A percentile compares a stretch with the other conserved stretches of the same genome.
Conservation (phyloP, 2,888 invertebrate genomes). For the Camptogramma bilineatum region DNA sequence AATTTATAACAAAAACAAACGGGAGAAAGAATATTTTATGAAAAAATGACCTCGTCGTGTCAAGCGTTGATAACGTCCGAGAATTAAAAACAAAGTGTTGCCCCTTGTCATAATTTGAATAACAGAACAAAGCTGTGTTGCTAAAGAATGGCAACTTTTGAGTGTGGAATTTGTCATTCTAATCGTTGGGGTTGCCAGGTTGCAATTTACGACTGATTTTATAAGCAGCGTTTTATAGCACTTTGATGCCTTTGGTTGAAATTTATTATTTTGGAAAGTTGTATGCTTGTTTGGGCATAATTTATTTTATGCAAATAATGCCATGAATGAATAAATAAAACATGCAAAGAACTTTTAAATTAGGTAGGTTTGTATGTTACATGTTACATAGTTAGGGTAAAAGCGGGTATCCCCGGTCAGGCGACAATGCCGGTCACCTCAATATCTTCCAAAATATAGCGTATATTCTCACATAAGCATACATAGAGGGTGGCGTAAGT, state of each 20-base stretch:
- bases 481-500: too few relatives aligned
- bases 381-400: too few relatives aligned
- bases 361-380: too few relatives aligned
- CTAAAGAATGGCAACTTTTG: conserved; percentile 6
- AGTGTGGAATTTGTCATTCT: conserved; percentile 7
- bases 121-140: conserved; percentile 9
- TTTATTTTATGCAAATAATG: not conserved
- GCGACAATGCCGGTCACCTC: too few relatives aligned
- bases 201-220: conserved; percentile 7
- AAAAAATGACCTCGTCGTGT: not conserved
- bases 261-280: not conserved
- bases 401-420: too few relatives aligned
- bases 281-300: not conserved
- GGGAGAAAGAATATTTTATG: not conserved
- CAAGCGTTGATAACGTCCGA: not conserved
- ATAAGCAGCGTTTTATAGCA: not conserved
- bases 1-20: not conserved
- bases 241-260: conserved; percentile 1
- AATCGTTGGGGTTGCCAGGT: conserved; percentile 9
- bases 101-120: conserved; percentile 12
- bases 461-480: too few relatives aligned
- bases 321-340: not conserved
- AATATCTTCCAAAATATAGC: too few relatives aligned
- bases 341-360: not conserved
- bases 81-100: conserved; percentile 7